A percentile compares a stretch with the other conserved stretches of the same genome.
Conservation (phyloP, 2,888 invertebrate genomes). For the Scaptomyza reducta region DNA sequence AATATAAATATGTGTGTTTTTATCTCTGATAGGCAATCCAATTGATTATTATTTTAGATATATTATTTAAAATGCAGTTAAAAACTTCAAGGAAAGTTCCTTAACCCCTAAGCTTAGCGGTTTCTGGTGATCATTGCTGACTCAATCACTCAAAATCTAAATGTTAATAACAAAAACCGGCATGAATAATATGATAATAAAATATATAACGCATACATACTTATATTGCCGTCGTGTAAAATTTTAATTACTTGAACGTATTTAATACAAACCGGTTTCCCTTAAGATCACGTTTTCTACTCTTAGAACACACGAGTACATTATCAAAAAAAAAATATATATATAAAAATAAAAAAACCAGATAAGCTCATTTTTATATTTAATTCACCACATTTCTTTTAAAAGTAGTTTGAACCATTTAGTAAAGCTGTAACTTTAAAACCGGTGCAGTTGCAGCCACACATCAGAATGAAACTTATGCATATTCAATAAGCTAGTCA, state of each 20-base stretch:
- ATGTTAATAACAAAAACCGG: background rate
- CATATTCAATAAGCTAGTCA: constrained; percentile 5
- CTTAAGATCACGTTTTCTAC: background rate
- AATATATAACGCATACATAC: background rate
- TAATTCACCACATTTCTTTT: background rate
- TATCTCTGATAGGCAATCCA: background rate
- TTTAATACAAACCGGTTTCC: constrained; percentile 7
- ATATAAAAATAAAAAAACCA: background rate
- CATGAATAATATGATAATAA: constrained; percentile 7
- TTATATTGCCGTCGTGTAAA: background rate
- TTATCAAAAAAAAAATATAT: background rate
- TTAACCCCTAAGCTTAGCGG: background rate
- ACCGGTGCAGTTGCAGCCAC: constrained; percentile 7
- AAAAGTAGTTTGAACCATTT: background rate
- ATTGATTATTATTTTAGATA: background rate
- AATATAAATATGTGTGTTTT: background rate
- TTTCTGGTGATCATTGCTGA: background rate
- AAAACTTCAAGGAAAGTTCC: constrained; percentile 14
- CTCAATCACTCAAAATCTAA: background rate
- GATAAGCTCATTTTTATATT: background rate
- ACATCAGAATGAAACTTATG: constrained; percentile 12
- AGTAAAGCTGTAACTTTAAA: background rate
- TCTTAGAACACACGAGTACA: background rate
- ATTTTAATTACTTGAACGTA: background rate
- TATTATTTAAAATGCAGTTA: background rate